Conservation (phyloP, 2,113 vertebrate species). For the Zootoca vivipara region DNA sequence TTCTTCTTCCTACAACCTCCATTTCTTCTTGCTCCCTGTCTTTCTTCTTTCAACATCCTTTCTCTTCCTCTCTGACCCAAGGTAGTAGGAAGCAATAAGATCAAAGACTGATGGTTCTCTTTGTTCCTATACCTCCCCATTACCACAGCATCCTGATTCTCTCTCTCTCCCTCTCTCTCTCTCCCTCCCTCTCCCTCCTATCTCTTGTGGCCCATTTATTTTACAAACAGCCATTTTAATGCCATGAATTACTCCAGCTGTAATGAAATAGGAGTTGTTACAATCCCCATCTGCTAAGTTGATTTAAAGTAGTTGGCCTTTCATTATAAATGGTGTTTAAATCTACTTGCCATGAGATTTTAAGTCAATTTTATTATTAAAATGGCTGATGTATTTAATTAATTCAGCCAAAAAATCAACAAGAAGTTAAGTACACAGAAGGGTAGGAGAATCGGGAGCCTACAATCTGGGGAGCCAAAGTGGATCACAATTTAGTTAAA, state of each 20-base stretch:
- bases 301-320: conserved; percentile 20
- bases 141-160: not conserved
- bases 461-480: not conserved
- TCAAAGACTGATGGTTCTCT: not conserved
- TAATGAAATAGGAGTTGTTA: conserved; percentile 21
- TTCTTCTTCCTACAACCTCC: not conserved
- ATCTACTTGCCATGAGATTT: conserved; percentile 31
- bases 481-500: conserved; percentile 2
- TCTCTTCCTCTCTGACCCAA: not conserved
- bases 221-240: conserved; percentile 15
- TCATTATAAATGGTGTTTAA: conserved; percentile 23
- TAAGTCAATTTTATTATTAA: conserved; percentile 35
- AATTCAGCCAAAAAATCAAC: not conserved
- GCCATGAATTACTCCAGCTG: conserved; percentile 4
- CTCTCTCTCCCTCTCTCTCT: not conserved
- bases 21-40: not conserved
- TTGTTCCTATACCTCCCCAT: not conserved
- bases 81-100: not conserved
- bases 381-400: conserved; percentile 32
- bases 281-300: conserved; percentile 28
- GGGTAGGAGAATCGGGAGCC: not conserved
- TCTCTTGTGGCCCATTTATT: not conserved
- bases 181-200: no score
- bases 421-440: not conserved
- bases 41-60: not conserved